Evolutionary conservation across 2,888 invertebrate genomes (phyloP).

Genomic region (Stomorhina lunata): DNA sequence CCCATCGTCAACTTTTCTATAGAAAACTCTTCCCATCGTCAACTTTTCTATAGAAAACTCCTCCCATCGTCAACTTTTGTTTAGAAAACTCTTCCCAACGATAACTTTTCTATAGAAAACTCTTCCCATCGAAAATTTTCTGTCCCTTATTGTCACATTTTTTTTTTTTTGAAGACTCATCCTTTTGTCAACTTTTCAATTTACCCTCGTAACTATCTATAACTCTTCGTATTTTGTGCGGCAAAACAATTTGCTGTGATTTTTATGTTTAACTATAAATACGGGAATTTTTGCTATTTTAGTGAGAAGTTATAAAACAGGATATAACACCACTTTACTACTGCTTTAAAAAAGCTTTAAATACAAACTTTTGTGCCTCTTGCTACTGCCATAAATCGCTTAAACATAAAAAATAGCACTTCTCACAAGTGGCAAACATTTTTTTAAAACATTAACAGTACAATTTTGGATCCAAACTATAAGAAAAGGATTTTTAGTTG

Average conservation of each 20-base stretch:
- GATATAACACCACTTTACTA: neutral
- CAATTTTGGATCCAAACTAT: neutral
- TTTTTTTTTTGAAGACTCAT: too few relatives aligned
- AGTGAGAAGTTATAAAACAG: constrained; percentile 1
- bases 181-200: too few relatives aligned
- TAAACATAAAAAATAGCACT: constrained; percentile 22
- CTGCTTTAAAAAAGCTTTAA: neutral
- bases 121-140: too few relatives aligned
- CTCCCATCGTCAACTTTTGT: too few relatives aligned
- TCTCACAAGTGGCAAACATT: constrained; percentile 44
- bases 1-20: too few relatives aligned
- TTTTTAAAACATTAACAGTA: constrained; percentile 17
- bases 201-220: neutral
- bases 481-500: constrained; percentile 19
- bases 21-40: too few relatives aligned
- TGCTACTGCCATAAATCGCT: neutral
- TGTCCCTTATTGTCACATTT: too few relatives aligned
- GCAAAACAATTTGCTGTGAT: constrained; percentile 16
- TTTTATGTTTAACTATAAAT: neutral
- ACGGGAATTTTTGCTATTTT: constrained; percentile 1
- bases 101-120: too few relatives aligned
- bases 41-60: too few relatives aligned
- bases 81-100: too few relatives aligned
- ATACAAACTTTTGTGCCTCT: neutral
- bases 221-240: neutral